phyloP scores from a whole-genome alignment of 2,888 invertebrate species.

The Dynastes maya region DNA sequence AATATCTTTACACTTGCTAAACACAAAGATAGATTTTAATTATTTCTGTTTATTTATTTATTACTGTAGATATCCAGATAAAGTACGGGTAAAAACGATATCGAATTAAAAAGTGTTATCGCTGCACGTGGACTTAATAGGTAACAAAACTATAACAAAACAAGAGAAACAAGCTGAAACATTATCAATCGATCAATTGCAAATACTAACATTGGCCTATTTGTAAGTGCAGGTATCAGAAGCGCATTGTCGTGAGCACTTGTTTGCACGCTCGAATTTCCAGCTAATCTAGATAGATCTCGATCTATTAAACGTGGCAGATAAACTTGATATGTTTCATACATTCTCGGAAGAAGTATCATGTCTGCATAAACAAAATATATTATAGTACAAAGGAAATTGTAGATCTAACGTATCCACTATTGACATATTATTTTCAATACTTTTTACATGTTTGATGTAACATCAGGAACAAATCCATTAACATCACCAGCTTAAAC shows the following conservation, averaged over 20 bases:
- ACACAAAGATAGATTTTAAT: too few relatives aligned
- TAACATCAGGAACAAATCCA: too few relatives aligned
- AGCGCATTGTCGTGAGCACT: not conserved
- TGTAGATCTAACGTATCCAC: too few relatives aligned
- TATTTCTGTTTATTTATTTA: not conserved
- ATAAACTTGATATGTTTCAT: not conserved
- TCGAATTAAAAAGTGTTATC: slow-evolving; percentile 13
- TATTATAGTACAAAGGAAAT: too few relatives aligned
- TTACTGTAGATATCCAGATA: not conserved
- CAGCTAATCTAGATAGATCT: slow-evolving; percentile 3
- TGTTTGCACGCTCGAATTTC: not conserved
- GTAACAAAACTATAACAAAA: slow-evolving; percentile 3
- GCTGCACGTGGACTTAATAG: slow-evolving; percentile 23
- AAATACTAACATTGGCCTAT: not conserved
- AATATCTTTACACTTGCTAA: too few relatives aligned
- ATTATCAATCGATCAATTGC: not conserved
- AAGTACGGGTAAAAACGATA: not conserved
- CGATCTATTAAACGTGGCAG: not conserved
- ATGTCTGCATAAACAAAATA: too few relatives aligned
- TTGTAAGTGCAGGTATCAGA: not conserved
- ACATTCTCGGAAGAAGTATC: too few relatives aligned
- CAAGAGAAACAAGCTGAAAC: slow-evolving; percentile 21
- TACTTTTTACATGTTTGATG: too few relatives aligned
- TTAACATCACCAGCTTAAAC: too few relatives aligned
- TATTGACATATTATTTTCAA: too few relatives aligned